Percentiles rank a stretch among this genome's conserved stretches.
phyloP scores from a whole-genome alignment of 2,113 vertebrate species.

The Pachycephala philippinensis region DNA sequence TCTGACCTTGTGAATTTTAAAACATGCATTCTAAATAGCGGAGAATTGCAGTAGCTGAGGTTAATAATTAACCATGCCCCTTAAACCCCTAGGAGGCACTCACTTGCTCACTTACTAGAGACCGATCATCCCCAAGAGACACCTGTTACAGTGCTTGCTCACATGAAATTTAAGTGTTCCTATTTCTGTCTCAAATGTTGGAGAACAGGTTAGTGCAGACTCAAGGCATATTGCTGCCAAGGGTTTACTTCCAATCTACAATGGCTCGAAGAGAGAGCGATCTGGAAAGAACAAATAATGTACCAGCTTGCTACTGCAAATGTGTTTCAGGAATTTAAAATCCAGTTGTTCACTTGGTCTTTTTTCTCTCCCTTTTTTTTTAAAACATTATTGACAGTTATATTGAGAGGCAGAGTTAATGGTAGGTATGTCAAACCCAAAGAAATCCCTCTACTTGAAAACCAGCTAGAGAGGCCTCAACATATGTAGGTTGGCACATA shows the following conservation, averaged over 20 bases:
- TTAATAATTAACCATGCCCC: slow-evolving; percentile 19
- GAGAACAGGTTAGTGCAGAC: slow-evolving; percentile 13
- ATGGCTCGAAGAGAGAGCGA: background rate
- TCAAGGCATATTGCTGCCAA: background rate
- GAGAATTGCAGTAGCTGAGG: background rate
- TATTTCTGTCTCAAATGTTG: slow-evolving; percentile 15
- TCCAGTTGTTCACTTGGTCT: background rate
- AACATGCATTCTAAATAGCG: background rate
- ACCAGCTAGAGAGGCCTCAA: background rate
- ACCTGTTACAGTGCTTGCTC: background rate
- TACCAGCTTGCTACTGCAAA: background rate
- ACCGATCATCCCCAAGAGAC: background rate
- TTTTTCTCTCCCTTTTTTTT: background rate
- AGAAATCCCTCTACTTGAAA: background rate
- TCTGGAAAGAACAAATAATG: background rate
- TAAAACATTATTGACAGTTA: background rate
- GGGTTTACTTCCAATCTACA: slow-evolving; percentile 17
- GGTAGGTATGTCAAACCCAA: background rate
- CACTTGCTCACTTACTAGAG: background rate
- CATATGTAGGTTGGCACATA: background rate
- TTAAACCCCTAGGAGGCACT: background rate
- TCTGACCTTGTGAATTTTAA: slow-evolving; percentile 33
- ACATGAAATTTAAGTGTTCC: slow-evolving; percentile 26
- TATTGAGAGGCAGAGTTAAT: background rate
- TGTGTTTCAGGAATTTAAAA: background rate